These are phyloP conservation scores for Amphimedon queenslandica DNA, from an alignment of 37 sponge, comb jelly and placozoan genomes.

Conservation along the genomic window DNA sequence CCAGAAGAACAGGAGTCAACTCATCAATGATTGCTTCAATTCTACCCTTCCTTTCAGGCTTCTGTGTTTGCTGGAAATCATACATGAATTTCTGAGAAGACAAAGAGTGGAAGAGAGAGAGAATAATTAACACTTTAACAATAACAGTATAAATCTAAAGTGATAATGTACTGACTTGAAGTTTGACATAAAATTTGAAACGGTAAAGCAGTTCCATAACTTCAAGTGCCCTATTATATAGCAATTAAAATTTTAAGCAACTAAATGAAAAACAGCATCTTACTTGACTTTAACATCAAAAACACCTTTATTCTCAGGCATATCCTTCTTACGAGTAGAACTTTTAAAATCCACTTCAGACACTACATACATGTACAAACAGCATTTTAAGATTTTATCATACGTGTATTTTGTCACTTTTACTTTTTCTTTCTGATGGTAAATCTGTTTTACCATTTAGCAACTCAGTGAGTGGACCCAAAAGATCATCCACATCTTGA, in stretches of 20 bases:
- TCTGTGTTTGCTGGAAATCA: background rate
- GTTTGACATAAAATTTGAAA: constrained; percentile 22
- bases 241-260: no score
- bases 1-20: background rate
- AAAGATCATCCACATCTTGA: no score
- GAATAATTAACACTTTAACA: background rate
- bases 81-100: background rate
- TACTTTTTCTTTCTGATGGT: no score
- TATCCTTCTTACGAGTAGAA: constrained; percentile 2
- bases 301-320: constrained; percentile 29
- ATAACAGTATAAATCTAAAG: background rate
- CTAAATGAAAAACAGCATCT: no score
- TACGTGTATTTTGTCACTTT: no score
- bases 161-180: constrained; percentile 1
- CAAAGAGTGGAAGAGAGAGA: no score
- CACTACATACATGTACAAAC: no score
- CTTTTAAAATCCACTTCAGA: constrained; percentile 3
- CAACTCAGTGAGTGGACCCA: no score
- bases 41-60: no score
- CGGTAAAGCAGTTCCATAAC: constrained; percentile 6
- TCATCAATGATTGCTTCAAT: background rate
- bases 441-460: no score
- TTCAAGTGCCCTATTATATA: background rate
- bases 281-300: constrained; percentile 46
- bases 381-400: no score